Conservation (phyloP, 2,113 vertebrate species). For the Boulengeromyrus knoepffleri region DNA sequence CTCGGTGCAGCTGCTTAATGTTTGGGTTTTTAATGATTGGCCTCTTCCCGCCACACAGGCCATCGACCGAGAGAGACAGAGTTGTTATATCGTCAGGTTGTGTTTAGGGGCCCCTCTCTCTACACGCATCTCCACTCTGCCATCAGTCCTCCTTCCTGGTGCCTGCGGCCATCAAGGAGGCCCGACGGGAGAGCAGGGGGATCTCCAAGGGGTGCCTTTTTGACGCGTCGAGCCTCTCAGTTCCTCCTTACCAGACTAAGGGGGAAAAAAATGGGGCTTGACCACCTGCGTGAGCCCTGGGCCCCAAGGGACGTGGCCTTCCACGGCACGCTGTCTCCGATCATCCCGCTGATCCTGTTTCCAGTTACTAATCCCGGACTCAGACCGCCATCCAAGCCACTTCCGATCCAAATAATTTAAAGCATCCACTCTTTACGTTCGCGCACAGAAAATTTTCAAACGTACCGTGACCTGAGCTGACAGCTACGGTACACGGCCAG, state of each 20-base stretch:
- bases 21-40: neutral
- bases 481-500: conserved; percentile 21
- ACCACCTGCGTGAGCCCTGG: neutral
- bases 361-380: conserved; percentile 16
- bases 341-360: neutral
- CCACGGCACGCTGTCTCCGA: neutral
- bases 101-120: neutral
- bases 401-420: conserved; percentile 40
- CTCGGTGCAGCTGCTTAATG: neutral
- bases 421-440: conserved; percentile 31
- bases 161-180: neutral
- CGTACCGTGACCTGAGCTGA: conserved; percentile 32
- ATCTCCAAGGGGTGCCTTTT: neutral
- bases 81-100: neutral
- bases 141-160: neutral
- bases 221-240: neutral
- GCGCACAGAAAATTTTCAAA: conserved; percentile 36
- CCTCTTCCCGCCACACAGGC: neutral
- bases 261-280: neutral
- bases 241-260: neutral
- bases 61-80: neutral
- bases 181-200: neutral
- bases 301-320: neutral
- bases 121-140: neutral
- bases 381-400: conserved; percentile 22